Evolutionary conservation across 2,113 vertebrate genomes (phyloP).

Genomic region (Prionailurus bengalensis): DNA sequence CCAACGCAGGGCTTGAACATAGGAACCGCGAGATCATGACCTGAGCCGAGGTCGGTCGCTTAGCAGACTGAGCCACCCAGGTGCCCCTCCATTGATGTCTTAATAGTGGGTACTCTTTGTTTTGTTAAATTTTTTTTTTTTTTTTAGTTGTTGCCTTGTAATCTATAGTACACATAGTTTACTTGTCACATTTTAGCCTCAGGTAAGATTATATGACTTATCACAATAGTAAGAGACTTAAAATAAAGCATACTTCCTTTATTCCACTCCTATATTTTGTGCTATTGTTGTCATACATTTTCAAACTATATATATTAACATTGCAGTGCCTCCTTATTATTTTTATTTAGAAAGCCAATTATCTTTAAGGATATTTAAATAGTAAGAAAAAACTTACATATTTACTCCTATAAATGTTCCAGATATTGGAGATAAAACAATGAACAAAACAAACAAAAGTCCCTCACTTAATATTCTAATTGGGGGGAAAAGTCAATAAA

Average conservation of each 20-base stretch:
- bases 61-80: too few relatives aligned
- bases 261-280: background rate
- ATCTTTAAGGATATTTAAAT: background rate
- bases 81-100: background rate
- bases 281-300: background rate
- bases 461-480: background rate
- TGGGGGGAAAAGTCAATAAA: background rate
- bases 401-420: background rate
- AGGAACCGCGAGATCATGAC: too few relatives aligned
- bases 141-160: background rate
- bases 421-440: background rate
- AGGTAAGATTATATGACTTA: background rate
- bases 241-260: background rate
- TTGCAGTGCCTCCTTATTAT: background rate
- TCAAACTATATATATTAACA: background rate
- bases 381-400: background rate
- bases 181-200: background rate
- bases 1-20: too few relatives aligned
- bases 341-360: constrained; percentile 34
- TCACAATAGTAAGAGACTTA: background rate
- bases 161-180: background rate
- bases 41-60: too few relatives aligned
- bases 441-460: background rate
- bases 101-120: background rate
- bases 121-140: too few relatives aligned